Conservation (phyloP, 2,113 vertebrate genomes). For the Petroica traversi region DNA sequence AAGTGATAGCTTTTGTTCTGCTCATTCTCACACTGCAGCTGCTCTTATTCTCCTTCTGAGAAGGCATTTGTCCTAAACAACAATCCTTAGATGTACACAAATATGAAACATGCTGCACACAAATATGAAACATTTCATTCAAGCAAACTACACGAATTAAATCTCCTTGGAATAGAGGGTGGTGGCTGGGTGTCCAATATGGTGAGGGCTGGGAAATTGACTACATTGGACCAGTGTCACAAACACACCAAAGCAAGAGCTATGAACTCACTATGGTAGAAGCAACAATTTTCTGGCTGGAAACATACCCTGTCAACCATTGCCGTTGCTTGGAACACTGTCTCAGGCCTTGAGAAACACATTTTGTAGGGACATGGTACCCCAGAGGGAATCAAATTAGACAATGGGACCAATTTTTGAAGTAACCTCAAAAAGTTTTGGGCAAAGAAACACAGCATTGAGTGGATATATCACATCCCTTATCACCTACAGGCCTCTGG, state of each 20-base stretch:
- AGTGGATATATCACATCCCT: no score
- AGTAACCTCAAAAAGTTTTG: background rate
- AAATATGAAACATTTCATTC: background rate
- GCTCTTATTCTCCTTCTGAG: background rate
- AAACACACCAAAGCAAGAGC: background rate
- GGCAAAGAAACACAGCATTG: background rate
- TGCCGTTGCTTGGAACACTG: background rate
- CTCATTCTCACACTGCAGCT: background rate
- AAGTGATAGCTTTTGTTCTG: background rate
- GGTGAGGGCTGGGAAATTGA: background rate
- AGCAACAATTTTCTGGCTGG: background rate
- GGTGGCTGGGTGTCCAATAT: background rate
- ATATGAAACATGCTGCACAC: background rate
- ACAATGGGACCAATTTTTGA: background rate
- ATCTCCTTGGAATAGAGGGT: background rate
- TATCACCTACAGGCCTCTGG: background rate
- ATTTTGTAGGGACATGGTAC: fast-evolving
- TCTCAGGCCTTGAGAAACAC: background rate
- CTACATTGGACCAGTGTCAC: no score
- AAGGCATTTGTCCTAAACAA: background rate
- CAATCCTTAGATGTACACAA: background rate
- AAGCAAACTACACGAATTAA: background rate
- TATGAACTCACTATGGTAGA: background rate
- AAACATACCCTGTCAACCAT: background rate
- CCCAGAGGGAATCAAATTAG: background rate